These are phyloP conservation scores for Polietes domitor DNA, from an alignment of 2,888 invertebrate species.

Conservation along the genomic window DNA sequence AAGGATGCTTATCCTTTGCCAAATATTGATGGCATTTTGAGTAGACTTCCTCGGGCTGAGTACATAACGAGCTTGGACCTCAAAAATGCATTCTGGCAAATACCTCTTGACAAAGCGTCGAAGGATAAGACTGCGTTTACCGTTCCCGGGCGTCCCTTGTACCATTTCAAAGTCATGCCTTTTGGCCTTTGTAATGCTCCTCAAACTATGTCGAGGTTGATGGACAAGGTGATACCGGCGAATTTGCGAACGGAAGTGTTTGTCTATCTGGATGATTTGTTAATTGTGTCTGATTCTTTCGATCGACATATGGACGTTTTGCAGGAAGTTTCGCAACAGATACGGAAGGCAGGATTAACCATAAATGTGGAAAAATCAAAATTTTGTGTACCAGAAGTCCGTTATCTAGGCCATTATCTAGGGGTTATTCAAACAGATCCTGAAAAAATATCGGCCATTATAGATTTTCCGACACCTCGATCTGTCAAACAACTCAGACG, in stretches of 20 bases:
- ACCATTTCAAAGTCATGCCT: conserved; percentile 30
- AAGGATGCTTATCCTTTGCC: conserved; percentile 50
- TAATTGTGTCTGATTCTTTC: conserved; percentile 11
- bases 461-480: conserved; percentile 49
- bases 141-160: background rate
- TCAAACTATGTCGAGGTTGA: conserved; percentile 10
- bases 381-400: conserved; percentile 21
- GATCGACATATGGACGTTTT: conserved; percentile 28
- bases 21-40: background rate
- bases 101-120: conserved; percentile 16
- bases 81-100: conserved; percentile 56
- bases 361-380: conserved; percentile 42
- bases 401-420: conserved; percentile 54
- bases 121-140: conserved; percentile 21
- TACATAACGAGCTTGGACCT: conserved; percentile 15
- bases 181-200: conserved; percentile 24
- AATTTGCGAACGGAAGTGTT: conserved; percentile 23
- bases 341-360: conserved; percentile 35
- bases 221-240: conserved; percentile 25
- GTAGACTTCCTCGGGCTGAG: background rate
- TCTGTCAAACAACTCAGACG: conserved; percentile 45
- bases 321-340: conserved; percentile 18
- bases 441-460: conserved; percentile 40
- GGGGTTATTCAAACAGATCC: conserved; percentile 44
- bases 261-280: conserved; percentile 60